Evolutionary conservation across 2,888 invertebrate species (phyloP).

Genomic region (Drosophila sordidula): DNA sequence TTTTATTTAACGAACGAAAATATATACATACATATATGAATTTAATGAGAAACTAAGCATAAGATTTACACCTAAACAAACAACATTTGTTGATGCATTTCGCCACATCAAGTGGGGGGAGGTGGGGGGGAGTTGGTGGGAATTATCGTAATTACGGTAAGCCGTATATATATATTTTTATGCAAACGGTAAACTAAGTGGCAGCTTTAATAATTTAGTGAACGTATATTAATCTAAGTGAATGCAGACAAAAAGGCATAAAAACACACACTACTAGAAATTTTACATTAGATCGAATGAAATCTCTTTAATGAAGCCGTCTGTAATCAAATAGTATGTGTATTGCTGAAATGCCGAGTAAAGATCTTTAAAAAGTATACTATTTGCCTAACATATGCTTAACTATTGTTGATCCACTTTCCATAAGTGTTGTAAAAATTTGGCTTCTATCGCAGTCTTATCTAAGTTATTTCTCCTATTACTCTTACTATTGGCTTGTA

Average conservation of each 20-base stretch:
- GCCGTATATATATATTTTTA: constrained; percentile 47
- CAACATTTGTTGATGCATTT: constrained; percentile 44
- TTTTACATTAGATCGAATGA: constrained; percentile 49
- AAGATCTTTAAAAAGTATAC: constrained; percentile 1
- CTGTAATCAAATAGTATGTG: constrained; percentile 38
- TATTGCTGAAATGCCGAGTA: constrained; percentile 5
- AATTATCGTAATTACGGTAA: constrained; percentile 34
- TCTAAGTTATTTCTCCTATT: neutral
- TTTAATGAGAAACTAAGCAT: constrained; percentile 52
- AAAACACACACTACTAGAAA: constrained; percentile 12
- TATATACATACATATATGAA: constrained; percentile 45
- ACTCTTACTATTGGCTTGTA: neutral
- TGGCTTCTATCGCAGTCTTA: neutral
- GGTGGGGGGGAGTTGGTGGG: constrained; percentile 6
- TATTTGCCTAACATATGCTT: constrained; percentile 1
- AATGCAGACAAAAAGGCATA: constrained; percentile 38
- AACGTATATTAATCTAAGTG: constrained; percentile 63
- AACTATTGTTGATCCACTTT: constrained; percentile 16
- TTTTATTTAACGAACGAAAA: constrained; percentile 61
- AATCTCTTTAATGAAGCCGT: constrained; percentile 70
- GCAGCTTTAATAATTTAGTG: constrained; percentile 84
- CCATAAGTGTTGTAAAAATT: constrained; percentile 4
- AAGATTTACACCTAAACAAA: constrained; percentile 48
- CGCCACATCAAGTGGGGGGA: constrained; percentile 12
- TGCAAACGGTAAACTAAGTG: constrained; percentile 81